phyloP scores from a whole-genome alignment of 2,113 vertebrate genomes.

The Colinus virginianus region DNA sequence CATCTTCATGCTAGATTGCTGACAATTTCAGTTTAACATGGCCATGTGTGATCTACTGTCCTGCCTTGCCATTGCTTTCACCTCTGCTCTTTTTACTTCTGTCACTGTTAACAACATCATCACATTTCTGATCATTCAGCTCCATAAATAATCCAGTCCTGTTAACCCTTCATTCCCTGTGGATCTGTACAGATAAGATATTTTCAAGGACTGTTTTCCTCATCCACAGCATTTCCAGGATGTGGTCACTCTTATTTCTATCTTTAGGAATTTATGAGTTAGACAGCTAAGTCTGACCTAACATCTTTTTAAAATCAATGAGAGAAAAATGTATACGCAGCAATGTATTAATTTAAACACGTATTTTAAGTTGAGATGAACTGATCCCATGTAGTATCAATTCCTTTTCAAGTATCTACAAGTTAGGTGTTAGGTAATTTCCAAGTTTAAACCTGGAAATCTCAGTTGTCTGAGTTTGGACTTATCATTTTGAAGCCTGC shows the following conservation, averaged over 20 bases:
- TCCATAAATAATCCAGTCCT: conserved; percentile 27
- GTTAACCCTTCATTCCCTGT: background rate
- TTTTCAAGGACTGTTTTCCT: background rate
- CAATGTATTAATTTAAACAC: background rate
- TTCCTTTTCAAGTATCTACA: background rate
- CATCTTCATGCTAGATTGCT: background rate
- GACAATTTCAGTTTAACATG: conserved; percentile 15
- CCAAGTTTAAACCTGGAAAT: background rate
- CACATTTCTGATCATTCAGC: background rate
- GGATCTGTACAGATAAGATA: background rate
- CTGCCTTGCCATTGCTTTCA: conserved; percentile 13
- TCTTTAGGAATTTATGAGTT: background rate
- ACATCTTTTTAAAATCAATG: background rate
- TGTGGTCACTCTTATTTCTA: background rate
- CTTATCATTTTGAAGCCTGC: background rate
- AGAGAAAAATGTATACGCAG: background rate
- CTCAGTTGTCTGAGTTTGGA: background rate
- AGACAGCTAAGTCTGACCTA: background rate
- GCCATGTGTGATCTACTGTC: background rate
- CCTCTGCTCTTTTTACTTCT: conserved; percentile 17
- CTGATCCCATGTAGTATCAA: background rate
- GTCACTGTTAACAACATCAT: background rate
- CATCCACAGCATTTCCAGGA: background rate
- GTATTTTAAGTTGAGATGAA: background rate
- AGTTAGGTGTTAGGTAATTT: background rate